phyloP scores from a whole-genome alignment of 2,797 vertebrate species.

The Chiroxiphia lanceolata region DNA sequence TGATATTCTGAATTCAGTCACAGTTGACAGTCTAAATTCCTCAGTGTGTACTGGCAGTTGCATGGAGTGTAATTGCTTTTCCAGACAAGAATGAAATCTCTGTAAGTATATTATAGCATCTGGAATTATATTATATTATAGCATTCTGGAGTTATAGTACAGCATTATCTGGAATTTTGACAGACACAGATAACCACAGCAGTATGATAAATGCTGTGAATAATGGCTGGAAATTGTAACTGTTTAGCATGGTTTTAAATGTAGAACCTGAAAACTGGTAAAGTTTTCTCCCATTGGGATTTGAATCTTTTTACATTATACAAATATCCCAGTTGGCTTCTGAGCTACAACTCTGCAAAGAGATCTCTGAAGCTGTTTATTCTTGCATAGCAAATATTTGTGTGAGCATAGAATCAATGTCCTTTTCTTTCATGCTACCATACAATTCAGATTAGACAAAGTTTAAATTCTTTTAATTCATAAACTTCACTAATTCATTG shows the following conservation, averaged over 20 bases:
- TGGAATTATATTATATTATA: not conserved
- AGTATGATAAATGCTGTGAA: not conserved
- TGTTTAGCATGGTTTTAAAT: not conserved
- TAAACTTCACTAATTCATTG: not conserved
- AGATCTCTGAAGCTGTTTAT: not conserved
- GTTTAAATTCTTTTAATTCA: not conserved
- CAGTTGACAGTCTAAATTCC: not conserved
- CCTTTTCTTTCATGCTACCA: not conserved
- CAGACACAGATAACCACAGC: not conserved
- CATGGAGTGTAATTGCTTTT: not conserved
- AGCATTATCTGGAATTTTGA: not conserved
- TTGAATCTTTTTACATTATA: not conserved
- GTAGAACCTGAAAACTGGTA: not conserved
- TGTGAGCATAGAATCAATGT: not conserved
- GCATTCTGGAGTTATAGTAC: not conserved
- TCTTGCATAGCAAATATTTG: not conserved
- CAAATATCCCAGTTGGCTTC: not conserved
- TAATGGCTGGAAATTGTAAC: not conserved
- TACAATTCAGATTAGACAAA: not conserved
- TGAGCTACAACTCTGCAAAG: not conserved
- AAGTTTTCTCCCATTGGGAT: not conserved
- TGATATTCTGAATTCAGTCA: not conserved
- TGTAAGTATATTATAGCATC: not conserved
- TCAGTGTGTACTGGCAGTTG: not conserved
- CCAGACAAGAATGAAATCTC: not conserved